Conservation (phyloP, 2,888 invertebrate species). For the Trichacis sp. region DNA sequence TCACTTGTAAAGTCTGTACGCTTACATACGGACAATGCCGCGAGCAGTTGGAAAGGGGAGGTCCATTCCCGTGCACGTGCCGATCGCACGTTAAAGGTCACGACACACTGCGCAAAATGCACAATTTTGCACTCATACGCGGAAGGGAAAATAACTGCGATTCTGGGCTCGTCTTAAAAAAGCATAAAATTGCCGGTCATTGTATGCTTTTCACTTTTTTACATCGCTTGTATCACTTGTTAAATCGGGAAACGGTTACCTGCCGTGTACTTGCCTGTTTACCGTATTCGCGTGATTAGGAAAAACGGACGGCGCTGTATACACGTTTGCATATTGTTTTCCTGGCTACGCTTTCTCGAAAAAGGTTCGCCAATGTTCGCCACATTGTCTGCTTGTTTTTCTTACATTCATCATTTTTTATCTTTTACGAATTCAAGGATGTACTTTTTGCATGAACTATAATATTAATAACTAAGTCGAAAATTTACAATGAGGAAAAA, state of each 20-base stretch:
- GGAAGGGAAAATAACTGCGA: conserved; percentile 28
- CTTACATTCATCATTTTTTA: too few species aligned
- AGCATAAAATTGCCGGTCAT: conserved; percentile 32
- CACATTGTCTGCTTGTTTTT: too few species aligned
- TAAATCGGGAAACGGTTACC: conserved; percentile 24
- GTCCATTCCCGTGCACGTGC: conserved; percentile 37
- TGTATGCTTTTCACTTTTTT: conserved; percentile 28
- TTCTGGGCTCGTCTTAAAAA: conserved; percentile 28
- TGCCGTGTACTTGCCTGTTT: neutral
- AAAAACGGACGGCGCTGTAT: neutral
- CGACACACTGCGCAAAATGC: conserved; percentile 8
- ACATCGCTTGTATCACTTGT: conserved; percentile 13
- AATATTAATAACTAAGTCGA: too few species aligned
- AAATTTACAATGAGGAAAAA: too few species aligned
- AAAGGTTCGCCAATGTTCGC: conserved; percentile 2
- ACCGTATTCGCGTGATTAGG: neutral
- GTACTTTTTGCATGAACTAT: too few species aligned
- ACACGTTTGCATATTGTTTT: too few species aligned
- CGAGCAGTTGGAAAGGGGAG: conserved; percentile 28
- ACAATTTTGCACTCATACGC: conserved; percentile 34
- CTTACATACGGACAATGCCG: conserved; percentile 35
- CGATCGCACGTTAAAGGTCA: conserved; percentile 26
- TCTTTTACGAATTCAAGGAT: too few species aligned
- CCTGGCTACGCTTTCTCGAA: neutral
- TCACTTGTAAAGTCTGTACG: conserved; percentile 19